These are phyloP conservation scores for Antechinus stuartii DNA, from an alignment of 2,113 vertebrate genomes.

Conservation along the genomic window DNA sequence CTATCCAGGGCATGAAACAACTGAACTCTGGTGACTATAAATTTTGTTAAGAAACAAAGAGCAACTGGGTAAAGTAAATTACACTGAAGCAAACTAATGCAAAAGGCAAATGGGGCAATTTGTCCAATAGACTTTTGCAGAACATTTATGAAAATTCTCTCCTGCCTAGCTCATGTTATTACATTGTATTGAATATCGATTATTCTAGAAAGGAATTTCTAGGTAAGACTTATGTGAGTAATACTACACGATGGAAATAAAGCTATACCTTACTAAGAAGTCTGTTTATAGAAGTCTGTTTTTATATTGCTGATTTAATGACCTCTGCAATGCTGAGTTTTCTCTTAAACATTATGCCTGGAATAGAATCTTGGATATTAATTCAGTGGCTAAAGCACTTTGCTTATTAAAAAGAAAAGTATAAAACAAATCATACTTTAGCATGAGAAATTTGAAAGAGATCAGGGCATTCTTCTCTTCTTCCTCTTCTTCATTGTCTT, in stretches of 20 bases:
- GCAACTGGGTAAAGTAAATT: constrained; percentile 72
- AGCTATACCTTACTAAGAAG: constrained; percentile 62
- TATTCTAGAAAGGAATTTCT: constrained; percentile 71
- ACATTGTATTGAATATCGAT: constrained; percentile 75
- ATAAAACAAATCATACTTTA: constrained; percentile 41
- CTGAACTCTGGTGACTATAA: constrained; percentile 71
- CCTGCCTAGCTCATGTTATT: constrained; percentile 72
- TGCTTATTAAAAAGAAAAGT: constrained; percentile 61
- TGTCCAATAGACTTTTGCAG: constrained; percentile 71
- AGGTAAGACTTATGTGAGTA: constrained; percentile 70
- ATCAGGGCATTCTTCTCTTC: not conserved
- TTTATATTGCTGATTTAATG: constrained; percentile 67
- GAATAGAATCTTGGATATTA: constrained; percentile 42
- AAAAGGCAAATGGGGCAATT: constrained; percentile 70
- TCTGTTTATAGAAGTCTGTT: constrained; percentile 48
- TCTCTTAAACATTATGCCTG: constrained; percentile 57
- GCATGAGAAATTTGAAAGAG: not conserved
- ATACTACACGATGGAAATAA: constrained; percentile 72
- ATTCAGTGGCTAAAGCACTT: constrained; percentile 30
- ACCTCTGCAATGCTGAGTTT: constrained; percentile 47
- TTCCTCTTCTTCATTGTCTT: not conserved
- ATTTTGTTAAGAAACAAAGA: constrained; percentile 77
- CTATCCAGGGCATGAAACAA: constrained; percentile 59
- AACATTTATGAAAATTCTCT: constrained; percentile 77
- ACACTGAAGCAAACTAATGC: constrained; percentile 76